Evolutionary conservation across 2,888 invertebrate species (phyloP).

Genomic region (Metacarcinus magister): DNA sequence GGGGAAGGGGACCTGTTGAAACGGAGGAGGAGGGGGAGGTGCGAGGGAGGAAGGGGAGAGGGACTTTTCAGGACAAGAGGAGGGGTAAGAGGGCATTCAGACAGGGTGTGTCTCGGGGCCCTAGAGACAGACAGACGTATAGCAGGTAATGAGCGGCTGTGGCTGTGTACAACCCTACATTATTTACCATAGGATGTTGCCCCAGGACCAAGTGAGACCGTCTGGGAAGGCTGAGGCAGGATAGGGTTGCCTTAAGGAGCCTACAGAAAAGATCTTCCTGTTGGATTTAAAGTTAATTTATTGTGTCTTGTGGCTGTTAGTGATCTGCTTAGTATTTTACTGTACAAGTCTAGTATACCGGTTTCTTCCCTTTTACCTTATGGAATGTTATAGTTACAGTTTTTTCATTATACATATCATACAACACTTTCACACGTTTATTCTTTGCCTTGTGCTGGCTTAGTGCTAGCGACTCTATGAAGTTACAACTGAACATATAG

Average conservation of each 20-base stretch:
- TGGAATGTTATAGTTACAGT: not conserved
- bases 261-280: not conserved
- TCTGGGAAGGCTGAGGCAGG: not conserved
- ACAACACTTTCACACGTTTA: not conserved
- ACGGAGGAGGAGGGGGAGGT: not conserved
- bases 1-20: not conserved
- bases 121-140: slow-evolving; percentile 42
- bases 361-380: not conserved
- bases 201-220: not conserved
- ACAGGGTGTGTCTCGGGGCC: not conserved
- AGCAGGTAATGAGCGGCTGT: slow-evolving; percentile 33
- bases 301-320: not conserved
- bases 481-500: not conserved
- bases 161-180: slow-evolving; percentile 21
- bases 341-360: not conserved
- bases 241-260: not conserved
- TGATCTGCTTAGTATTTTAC: not conserved
- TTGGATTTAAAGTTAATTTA: not conserved
- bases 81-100: not conserved
- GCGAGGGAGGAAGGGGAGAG: not conserved
- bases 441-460: not conserved
- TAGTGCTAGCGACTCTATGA: not conserved
- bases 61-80: slow-evolving; percentile 33
- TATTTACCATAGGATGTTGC: slow-evolving; percentile 46
- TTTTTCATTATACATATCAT: not conserved